Conservation (phyloP, 2,113 vertebrate species). For the Ondatra zibethicus region DNA sequence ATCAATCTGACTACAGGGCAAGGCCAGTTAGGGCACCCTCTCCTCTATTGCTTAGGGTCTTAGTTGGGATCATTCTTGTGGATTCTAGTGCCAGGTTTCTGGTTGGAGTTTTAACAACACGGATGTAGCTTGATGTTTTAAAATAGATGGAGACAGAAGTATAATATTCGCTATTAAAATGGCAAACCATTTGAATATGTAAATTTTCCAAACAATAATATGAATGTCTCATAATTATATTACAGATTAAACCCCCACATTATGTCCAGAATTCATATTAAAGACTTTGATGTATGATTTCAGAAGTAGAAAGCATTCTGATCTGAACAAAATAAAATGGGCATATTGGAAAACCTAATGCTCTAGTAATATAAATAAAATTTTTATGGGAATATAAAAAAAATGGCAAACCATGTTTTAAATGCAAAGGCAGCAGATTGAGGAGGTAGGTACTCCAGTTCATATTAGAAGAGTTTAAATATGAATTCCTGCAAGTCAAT, state of each 20-base stretch:
- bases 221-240: no score
- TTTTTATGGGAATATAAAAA: not conserved
- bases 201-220: no score
- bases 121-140: not conserved
- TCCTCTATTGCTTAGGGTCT: no score
- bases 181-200: no score
- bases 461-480: not conserved
- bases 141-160: not conserved
- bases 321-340: not conserved
- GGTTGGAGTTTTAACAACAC: not conserved
- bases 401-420: not conserved
- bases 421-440: not conserved
- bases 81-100: not conserved
- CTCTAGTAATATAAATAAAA: slow-evolving; percentile 4
- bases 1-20: no score
- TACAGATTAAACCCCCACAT: not conserved
- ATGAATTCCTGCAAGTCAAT: not conserved
- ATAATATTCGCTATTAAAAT: not conserved
- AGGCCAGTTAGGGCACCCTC: no score
- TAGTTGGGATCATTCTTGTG: no score
- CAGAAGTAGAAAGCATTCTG: not conserved
- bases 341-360: not conserved
- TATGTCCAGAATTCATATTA: not conserved
- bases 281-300: not conserved
- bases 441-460: not conserved